Percentiles rank a stretch among this genome's conserved stretches.
These are phyloP conservation scores for Cynodonichthys magdalenae DNA, from an alignment of 2,797 vertebrate species.

Conservation along the genomic window DNA sequence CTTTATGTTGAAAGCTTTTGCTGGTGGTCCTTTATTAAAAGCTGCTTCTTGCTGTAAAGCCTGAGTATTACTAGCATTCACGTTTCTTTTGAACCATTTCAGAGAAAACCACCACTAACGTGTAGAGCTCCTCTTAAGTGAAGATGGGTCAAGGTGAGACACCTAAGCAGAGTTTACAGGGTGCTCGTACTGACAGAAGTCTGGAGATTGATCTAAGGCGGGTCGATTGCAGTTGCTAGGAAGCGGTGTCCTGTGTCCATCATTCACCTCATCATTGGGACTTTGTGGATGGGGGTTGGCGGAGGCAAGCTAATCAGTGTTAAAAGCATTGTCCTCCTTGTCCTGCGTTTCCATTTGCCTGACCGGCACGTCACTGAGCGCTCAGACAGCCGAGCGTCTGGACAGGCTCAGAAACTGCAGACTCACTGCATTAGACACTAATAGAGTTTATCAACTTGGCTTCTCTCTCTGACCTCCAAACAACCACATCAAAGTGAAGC, in stretches of 20 bases:
- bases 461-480: conserved; percentile 22
- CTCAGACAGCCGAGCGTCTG: conserved; percentile 63
- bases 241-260: conserved; percentile 64
- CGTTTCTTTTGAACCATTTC: not conserved
- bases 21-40: not conserved
- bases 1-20: conserved; percentile 7
- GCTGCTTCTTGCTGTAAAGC: not conserved
- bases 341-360: conserved; percentile 40
- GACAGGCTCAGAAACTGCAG: conserved; percentile 57
- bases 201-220: conserved; percentile 65
- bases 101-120: no score
- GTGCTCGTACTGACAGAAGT: conserved; percentile 54
- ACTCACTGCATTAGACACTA: conserved; percentile 43
- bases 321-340: conserved; percentile 73
- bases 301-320: conserved; percentile 77
- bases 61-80: not conserved
- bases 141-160: conserved; percentile 30
- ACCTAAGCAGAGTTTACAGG: conserved; percentile 34
- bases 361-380: conserved; percentile 50
- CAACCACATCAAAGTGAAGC: conserved; percentile 27
- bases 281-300: conserved; percentile 30
- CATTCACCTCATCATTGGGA: conserved; percentile 49
- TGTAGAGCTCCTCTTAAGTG: not conserved
- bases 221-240: conserved; percentile 73
- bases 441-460: conserved; percentile 11